Base-by-base conservation (phyloP, 2,888 invertebrate genomes). In the Brenthis hecate region DNA sequence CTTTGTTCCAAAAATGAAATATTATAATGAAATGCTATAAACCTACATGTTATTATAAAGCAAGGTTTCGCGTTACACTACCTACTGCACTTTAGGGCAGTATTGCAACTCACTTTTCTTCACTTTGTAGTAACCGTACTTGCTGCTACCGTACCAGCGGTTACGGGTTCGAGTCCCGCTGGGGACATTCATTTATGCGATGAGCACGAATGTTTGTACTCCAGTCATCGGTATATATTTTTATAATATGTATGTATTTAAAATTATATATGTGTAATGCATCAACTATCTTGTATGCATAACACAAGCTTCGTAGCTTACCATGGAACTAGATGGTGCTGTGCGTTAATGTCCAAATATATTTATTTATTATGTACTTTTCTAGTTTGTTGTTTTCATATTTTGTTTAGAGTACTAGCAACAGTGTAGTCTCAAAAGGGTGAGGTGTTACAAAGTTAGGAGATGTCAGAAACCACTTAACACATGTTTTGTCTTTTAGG, bases 391-490 rank as follows among this genome's bases (percentile, higher is more conserved):
- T 53, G 53, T 56, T 53, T 53, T 60, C 47, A 64, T 66, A 69
- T 66, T 66, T 56, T 65, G 62, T 66, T 62, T n/a, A 54, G 48
- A 51, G 48, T 66, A 53, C 56, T 23, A n/a, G 28, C n/a, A 28
- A 28, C 58, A 64, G 51, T 64, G 64, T 64, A 64, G 67, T 54
- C 61, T 61, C 71, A 66, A 54, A 56, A 69, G 66, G 65, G 60
- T 64, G 64, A 66, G 56, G 63, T 66, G 61, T 61, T 65, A 63
- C 66, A 64, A 71, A 71, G 66, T 64, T 56, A 56, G 58, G 69
- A 66, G 56, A 69, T 68, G 74, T 73, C 71, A 68, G 65, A 71
- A 73, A 73, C 68, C 73, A 74, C 73, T 74, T 71, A 73, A 67
- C 69, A 72, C 72, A 65, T 72, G 72, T 73, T 70, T 70, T 68